Percentiles rank a stretch among this genome's conserved stretches.
Conservation (phyloP, 2,888 invertebrate species). For the Ennomos fuscantarius region DNA sequence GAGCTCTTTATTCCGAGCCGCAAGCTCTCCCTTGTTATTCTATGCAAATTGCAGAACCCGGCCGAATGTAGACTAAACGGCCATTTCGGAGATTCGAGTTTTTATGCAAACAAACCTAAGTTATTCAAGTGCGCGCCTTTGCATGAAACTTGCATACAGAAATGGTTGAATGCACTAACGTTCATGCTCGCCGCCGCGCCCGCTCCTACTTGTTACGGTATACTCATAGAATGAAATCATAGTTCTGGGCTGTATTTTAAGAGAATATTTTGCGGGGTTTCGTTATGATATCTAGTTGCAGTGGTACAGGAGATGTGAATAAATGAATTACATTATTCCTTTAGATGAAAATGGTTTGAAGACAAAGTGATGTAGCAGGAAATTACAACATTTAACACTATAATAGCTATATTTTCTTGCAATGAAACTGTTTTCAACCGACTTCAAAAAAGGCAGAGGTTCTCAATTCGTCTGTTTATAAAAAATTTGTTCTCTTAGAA, state of each 20-base stretch:
- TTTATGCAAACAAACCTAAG: conserved; percentile 81
- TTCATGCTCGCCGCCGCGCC: conserved; percentile 54
- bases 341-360: conserved; percentile 16
- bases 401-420: no score
- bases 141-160: conserved; percentile 76
- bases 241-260: conserved; percentile 37
- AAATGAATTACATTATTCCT: conserved; percentile 32
- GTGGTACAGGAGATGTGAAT: conserved; percentile 25
- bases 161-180: conserved; percentile 69
- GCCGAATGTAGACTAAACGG: conserved; percentile 74
- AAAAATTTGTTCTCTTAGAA: no score
- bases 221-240: conserved; percentile 34
- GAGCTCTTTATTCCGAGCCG: conserved; percentile 63
- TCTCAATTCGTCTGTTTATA: no score
- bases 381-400: not conserved
- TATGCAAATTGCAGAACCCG: conserved; percentile 77
- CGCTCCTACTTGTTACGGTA: conserved; percentile 27
- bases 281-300: conserved; percentile 30
- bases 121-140: conserved; percentile 79
- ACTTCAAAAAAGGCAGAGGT: no score
- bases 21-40: conserved; percentile 77
- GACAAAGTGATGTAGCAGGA: conserved; percentile 11
- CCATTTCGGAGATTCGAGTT: conserved; percentile 79
- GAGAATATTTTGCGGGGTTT: conserved; percentile 35
- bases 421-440: no score